Percentiles rank a stretch among this genome's conserved stretches.
These are phyloP conservation scores for Lichenostomus cassidix DNA, from an alignment of 2,113 vertebrate species.

Conservation along the genomic window DNA sequence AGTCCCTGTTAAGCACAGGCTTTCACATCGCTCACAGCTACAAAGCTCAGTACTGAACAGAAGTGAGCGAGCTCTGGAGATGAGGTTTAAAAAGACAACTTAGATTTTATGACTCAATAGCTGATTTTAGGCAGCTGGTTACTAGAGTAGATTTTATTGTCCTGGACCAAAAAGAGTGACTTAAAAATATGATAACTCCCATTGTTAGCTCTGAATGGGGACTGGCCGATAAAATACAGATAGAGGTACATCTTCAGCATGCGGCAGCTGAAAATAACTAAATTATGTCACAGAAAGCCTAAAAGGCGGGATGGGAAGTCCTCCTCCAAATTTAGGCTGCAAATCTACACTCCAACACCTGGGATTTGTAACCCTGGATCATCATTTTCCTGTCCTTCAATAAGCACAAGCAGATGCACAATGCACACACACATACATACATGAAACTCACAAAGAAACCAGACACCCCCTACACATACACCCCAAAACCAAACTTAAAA, in stretches of 20 bases:
- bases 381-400: not conserved
- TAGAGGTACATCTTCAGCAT: not conserved
- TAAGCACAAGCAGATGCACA: not conserved
- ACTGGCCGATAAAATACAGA: not conserved
- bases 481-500: not conserved
- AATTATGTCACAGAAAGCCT: not conserved
- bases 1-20: not conserved
- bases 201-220: fast-evolving
- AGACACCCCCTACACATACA: fast-evolving
- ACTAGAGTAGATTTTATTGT: not conserved
- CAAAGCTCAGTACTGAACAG: not conserved
- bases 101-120: not conserved
- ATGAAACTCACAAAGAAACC: not conserved
- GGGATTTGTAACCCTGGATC: not conserved
- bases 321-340: not conserved
- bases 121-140: not conserved
- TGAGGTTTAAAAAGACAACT: not conserved
- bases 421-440: not conserved
- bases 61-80: not conserved
- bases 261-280: not conserved
- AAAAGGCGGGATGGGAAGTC: not conserved
- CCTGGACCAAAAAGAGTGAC: not conserved
- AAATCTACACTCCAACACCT: not conserved
- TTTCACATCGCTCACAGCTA: fast-evolving
- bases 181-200: not conserved